Conservation (phyloP, 1,140 invertebrate genomes). For the Vanessa atalanta region DNA sequence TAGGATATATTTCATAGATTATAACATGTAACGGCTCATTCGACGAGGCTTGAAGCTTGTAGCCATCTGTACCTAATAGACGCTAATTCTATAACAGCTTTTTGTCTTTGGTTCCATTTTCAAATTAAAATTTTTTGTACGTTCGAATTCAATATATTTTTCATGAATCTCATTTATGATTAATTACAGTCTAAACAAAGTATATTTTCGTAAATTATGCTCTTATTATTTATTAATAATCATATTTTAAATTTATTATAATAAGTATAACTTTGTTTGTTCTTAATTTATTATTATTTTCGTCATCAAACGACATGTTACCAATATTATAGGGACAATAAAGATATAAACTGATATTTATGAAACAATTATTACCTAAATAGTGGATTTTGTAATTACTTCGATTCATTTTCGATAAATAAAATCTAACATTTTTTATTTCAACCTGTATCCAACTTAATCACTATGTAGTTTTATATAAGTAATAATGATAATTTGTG, state of each 20-base stretch:
- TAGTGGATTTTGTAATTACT: no score
- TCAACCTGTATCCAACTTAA: no score
- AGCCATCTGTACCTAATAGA: slow-evolving; percentile 49
- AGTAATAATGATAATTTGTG: neutral
- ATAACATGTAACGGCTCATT: slow-evolving; percentile 53
- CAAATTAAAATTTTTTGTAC: neutral
- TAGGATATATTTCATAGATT: slow-evolving; percentile 38
- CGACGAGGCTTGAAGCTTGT: slow-evolving; percentile 62
- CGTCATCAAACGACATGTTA: slow-evolving; percentile 8
- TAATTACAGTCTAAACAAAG: no score
- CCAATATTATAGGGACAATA: slow-evolving; percentile 42
- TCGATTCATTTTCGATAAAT: no score
- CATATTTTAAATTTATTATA: no score
- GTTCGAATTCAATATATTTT: neutral
- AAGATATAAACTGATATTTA: neutral
- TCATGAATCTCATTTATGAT: neutral
- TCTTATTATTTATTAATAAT: no score
- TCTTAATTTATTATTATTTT: neutral
- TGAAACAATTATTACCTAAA: neutral
- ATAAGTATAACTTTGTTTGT: neutral
- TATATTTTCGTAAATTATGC: no score
- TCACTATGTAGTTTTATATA: slow-evolving; percentile 1
- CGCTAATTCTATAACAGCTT: neutral
- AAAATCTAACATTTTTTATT: no score
- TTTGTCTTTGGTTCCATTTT: neutral